Evolutionary conservation across 2,888 invertebrate species (phyloP), one percentile per base, ranked within the genome.

Genomic region (Drosophila paracracens): DNA sequence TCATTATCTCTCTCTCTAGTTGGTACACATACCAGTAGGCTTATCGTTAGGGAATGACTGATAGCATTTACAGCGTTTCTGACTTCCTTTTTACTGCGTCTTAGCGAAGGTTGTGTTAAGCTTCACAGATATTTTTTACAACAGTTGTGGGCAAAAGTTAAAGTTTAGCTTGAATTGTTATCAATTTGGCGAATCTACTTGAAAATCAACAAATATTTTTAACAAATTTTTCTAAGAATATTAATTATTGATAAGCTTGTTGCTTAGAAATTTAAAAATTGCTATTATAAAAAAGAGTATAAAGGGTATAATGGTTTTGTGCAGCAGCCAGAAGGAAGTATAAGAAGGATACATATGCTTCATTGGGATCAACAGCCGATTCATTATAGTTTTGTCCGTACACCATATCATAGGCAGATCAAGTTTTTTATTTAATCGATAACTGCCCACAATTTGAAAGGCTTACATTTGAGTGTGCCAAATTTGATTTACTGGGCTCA

Each of bases 1-100:
- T 65, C 65, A 65, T 79, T 70, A 66, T 59, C 63, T 70, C 25
- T 70, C 25, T 25, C 56, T 36, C 62, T 68, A 46, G 64, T 31
- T 72, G 72, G 65, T 60, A 70, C n/a, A 63, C 27, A 43, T 56
- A 51, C n/a, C 29, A 13, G 5, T 35, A 21, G 46, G 61, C 56
- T 71, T 62, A 56, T 65, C 68, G 64, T 58, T 78, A 57, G 61
- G 51, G n/a, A 53, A 65, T 35, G 40, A 16, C 38, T 71, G 66
- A 77, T 75, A 64, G 40, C 29, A 29, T 33, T 54, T 56, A 69
- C 29, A 50, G 46, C 31, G 21, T 35, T 69, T 21, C 33, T 51
- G 46, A 50, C 61, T 57, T 38, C 33, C 25, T 51, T 40, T 53
- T 4, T 57, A 67, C 60, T 73, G 65, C 56, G 65, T 46, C 31